Conservation (phyloP, 2,888 invertebrate genomes). For the Clitarchus hookeri region DNA sequence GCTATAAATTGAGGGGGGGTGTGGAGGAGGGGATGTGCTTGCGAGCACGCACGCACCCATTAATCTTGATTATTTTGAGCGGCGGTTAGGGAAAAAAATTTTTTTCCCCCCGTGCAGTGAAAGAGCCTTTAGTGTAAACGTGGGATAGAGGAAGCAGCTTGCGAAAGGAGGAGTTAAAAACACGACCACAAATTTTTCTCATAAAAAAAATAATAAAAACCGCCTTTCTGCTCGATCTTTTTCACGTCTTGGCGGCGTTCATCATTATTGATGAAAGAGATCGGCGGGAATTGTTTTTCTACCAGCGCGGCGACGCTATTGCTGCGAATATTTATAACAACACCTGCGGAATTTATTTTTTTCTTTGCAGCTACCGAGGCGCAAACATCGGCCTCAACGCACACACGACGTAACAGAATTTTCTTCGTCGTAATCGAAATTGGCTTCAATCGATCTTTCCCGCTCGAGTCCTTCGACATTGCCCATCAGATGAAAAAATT, state of each 20-base stretch:
- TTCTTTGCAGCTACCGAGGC: not conserved
- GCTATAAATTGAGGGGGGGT: not conserved
- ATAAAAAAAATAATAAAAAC: not conserved
- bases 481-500: too few relatives aligned
- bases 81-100: not conserved
- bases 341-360: not conserved
- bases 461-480: too few relatives aligned
- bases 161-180: not conserved
- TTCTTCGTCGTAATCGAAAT: too few relatives aligned
- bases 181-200: constrained; percentile 5
- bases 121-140: constrained; percentile 2
- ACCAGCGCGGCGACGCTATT: not conserved
- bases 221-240: constrained; percentile 4
- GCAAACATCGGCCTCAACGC: too few relatives aligned
- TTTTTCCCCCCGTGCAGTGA: not conserved
- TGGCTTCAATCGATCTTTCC: too few relatives aligned
- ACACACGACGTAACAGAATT: too few relatives aligned
- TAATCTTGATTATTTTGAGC: constrained; percentile 14
- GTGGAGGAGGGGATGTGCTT: not conserved
- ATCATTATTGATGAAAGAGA: not conserved
- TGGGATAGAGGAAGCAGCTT: not conserved
- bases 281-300: not conserved
- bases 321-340: not conserved
- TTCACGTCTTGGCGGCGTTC: not conserved
- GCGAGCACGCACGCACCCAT: not conserved